phyloP scores from a whole-genome alignment of 92 coral and sea anemone genomes.

The Umimayanthus kanabou region DNA sequence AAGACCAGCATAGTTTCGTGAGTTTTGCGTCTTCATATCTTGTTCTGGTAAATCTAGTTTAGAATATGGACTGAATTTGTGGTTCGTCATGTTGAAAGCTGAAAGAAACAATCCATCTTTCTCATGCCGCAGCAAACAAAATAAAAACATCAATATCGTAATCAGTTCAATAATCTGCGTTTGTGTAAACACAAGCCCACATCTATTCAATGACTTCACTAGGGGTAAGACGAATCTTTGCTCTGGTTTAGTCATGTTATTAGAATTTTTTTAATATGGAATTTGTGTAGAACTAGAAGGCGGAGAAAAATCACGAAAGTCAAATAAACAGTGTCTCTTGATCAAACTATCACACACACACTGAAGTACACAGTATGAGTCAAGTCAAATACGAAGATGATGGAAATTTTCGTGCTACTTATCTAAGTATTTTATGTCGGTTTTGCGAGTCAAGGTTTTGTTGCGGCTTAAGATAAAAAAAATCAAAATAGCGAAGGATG shows the following conservation, averaged over 20 bases:
- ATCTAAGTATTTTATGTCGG: too few relatives aligned
- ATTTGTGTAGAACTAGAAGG: not conserved
- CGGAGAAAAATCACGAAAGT: not conserved
- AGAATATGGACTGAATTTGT: too few relatives aligned
- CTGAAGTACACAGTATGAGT: not conserved
- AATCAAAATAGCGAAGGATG: too few relatives aligned
- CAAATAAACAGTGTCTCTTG: not conserved
- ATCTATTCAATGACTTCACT: not conserved
- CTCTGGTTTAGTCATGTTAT: not conserved
- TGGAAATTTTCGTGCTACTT: not conserved
- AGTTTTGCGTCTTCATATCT: too few relatives aligned
- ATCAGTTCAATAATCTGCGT: too few relatives aligned
- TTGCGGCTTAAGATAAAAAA: not conserved
- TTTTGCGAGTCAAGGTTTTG: not conserved
- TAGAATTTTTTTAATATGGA: not conserved
- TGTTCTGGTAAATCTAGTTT: too few relatives aligned
- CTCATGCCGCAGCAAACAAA: too few relatives aligned
- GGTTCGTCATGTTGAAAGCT: too few relatives aligned
- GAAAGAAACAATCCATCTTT: too few relatives aligned
- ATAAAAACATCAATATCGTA: too few relatives aligned
- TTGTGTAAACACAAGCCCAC: not conserved
- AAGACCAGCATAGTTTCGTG: too few relatives aligned
- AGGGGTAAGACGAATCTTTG: not conserved
- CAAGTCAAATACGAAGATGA: not conserved
- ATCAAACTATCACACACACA: not conserved